A percentile compares a stretch with the other conserved stretches of the same genome.
Evolutionary conservation across 1,140 invertebrate genomes (phyloP).

Genomic region (Nixonia krombeini): DNA sequence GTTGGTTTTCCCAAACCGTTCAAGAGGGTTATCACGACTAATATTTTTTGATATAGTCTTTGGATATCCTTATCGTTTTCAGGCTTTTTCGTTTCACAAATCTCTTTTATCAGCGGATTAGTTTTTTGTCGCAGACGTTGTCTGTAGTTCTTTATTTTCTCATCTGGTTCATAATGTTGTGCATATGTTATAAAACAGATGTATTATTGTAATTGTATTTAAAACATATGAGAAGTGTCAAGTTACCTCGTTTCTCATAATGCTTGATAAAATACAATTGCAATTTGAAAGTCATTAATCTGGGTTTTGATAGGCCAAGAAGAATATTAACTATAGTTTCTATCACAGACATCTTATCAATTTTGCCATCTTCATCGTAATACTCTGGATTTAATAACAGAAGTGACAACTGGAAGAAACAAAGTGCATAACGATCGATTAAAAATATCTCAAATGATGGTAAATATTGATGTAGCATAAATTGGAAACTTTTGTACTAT

Average conservation of each 20-base stretch:
- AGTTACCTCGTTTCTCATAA: constrained; percentile 74
- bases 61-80: constrained; percentile 68
- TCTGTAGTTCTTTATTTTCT: constrained; percentile 72
- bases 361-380: constrained; percentile 28
- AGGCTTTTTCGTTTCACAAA: constrained; percentile 69
- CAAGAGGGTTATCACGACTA: constrained; percentile 74
- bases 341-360: not conserved
- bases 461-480: too few species aligned
- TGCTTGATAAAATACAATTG: constrained; percentile 80
- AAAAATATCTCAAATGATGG: too few species aligned
- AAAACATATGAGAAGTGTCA: not conserved
- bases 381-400: constrained; percentile 51
- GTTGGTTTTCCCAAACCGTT: constrained; percentile 78
- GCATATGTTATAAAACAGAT: too few species aligned
- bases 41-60: constrained; percentile 76
- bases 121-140: constrained; percentile 69
- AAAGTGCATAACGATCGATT: too few species aligned
- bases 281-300: constrained; percentile 75
- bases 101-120: constrained; percentile 73
- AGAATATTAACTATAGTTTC: constrained; percentile 44
- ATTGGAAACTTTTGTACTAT: too few species aligned
- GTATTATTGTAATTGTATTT: too few species aligned
- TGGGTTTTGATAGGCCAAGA: constrained; percentile 60
- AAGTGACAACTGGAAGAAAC: constrained; percentile 43
- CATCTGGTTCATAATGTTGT: constrained; percentile 52